Percentiles rank a stretch among this genome's conserved stretches.
These are phyloP conservation scores for Tribolium freemani DNA, from an alignment of 2,888 invertebrate genomes.

Conservation along the genomic window DNA sequence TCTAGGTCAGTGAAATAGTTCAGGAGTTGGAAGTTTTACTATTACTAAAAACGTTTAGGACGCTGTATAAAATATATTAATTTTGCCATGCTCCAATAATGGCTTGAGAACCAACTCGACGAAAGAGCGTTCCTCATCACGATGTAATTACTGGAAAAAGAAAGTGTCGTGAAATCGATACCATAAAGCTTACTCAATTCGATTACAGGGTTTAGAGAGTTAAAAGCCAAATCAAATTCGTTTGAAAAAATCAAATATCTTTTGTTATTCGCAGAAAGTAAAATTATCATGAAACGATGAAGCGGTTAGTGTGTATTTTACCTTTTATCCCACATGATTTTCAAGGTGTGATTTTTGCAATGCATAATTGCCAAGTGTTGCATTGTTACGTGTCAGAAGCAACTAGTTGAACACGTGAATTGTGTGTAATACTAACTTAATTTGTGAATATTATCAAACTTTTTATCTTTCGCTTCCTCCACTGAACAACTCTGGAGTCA, in stretches of 20 bases:
- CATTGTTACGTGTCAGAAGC: background rate
- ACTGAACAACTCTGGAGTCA: background rate
- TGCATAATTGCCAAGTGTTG: background rate
- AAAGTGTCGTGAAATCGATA: slow-evolving; percentile 36
- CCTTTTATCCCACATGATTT: background rate
- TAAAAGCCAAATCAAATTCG: slow-evolving; percentile 9
- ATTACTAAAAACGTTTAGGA: background rate
- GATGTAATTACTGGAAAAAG: slow-evolving; percentile 29
- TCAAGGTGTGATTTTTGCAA: background rate
- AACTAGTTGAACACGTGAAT: background rate
- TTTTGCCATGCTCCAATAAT: slow-evolving; percentile 45
- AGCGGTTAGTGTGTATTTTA: background rate
- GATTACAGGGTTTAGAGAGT: slow-evolving; percentile 5
- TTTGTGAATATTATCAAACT: background rate
- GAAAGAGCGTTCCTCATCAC: slow-evolving; percentile 22
- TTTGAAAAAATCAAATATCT: background rate
- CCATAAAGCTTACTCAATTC: slow-evolving; percentile 16
- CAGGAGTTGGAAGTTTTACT: background rate
- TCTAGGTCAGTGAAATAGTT: slow-evolving; percentile 35
- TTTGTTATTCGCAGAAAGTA: background rate
- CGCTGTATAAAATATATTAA: background rate
- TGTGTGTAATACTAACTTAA: background rate
- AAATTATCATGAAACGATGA: background rate
- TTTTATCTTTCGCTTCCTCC: background rate
- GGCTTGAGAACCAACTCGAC: slow-evolving; percentile 12